Evolutionary conservation across 1,140 invertebrate genomes (phyloP), one percentile per base, ranked within the genome.

Genomic region (Teleogryllus occipitalis): DNA sequence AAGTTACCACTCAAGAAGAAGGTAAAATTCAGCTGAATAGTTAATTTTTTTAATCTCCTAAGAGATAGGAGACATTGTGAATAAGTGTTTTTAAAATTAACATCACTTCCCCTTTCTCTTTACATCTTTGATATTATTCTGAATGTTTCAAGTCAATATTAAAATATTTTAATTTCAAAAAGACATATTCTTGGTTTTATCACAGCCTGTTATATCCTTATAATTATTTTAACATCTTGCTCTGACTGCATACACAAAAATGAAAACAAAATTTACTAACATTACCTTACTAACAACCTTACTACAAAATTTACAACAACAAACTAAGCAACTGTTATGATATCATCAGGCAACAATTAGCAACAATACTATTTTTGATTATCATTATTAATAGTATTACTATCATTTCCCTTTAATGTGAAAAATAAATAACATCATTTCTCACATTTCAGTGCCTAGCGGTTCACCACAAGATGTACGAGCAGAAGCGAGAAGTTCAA

Each of bases 401-500:
- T 76, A 22, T 18, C 4, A 76, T 21, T 76, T 76, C 6, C 21
- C 18, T 76, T 76, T 18, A 76, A 76, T 3, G 18, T n/a, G 18
- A n/a, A 21, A 54, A 73, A 78, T 1, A 72, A 78, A 18, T 48
- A 73, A 49, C 27, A n/a, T n/a, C 1, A 39, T 39, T 39, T 14
- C 8, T 79, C 10, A 77, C 7, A 14, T 46, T 85, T 82, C 83
- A 96, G 95, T 95, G 49, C 96, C 96, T 0, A 94, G 93, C 78
- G 96, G 95, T 0, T 91, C 95, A 8, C 96, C 97, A 6, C 83
- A 92, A 81, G 93, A 96, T 83, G 91, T 98, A 39, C 89, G 93
- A 81, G 94, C 95, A 21, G 94, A 95, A 85, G 91, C 97, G 1
- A 92, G 95, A 83, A 95, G 94, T 83, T 97, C 96, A 39, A 96